Evolutionary conservation across 2,113 vertebrate species (phyloP), one percentile per base, ranked within the genome.

Genomic region (Mohoua ochrocephala): DNA sequence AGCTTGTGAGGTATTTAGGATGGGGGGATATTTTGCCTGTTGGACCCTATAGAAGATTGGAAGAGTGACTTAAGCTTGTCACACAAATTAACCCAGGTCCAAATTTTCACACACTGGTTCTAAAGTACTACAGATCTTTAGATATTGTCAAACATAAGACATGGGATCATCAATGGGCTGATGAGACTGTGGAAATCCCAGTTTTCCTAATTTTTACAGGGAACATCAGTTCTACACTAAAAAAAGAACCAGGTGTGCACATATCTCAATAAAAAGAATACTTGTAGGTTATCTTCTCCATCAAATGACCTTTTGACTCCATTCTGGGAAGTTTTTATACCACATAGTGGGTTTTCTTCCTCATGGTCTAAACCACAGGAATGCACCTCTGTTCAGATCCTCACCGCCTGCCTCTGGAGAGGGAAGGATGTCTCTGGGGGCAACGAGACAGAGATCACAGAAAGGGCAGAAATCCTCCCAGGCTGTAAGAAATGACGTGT

Each of bases 401-500:
- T 4, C 21, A 49, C 11, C 1, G 0, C 21, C 23, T 13, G 7
- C 12, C 42, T 41, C 52, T 68, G 53, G 76, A 78, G 35, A 78
- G 6, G 37, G 20, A 37, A 60, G 44, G 45, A 85, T 45, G 26
- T 23, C 65, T 53, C 74, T 45, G 33, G 33, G 56, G 60, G 4
- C 56, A 76, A 81, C 70, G 60, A 73, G 54, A 15, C 17, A 65
- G 41, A 64, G 53, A 80, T 73, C 39, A n/a, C 18, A 53, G 71
- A 88, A 87, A 84, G 44, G 45, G 16, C 39, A 85, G 50, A 95
- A 83, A 67, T 69, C 54, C 76, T 86, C 71, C 41, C 41, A 70
- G 71, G 26, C 54, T 56, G 6, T 37, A 65, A 83, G 67, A 49
- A 68, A 61, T 83, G 50, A 75, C 4, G 1, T 79, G 77, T 60